Evolutionary conservation across 2,888 invertebrate species (phyloP), one percentile per base, ranked within the genome.

Genomic region (Dryomyza anilis): DNA sequence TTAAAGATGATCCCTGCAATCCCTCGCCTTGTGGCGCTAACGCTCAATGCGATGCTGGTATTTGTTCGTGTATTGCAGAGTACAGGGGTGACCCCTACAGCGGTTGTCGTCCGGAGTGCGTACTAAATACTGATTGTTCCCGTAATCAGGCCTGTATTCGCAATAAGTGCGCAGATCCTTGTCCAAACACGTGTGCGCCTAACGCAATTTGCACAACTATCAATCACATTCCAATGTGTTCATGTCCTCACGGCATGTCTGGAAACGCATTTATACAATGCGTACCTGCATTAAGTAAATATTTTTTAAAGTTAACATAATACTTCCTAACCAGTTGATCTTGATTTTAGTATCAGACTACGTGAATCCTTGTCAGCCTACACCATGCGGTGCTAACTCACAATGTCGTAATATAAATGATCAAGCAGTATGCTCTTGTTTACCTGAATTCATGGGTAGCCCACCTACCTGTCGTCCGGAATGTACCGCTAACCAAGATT

Each of bases 101-200:
- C 77, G 90, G 89, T 48, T 94, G 93, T 78, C 86, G 92, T 71
- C 93, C 93, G 4, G 92, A 93, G 82, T 93, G 93, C 81, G 87
- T 91, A n/a, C 83, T 91, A 4, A 93, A 89, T 76, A 83, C 85
- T 12, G 93, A 93, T 73, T 94, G 93, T 80, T 83, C 88, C 25
- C 86, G 87, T 73, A 85, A 89, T 76, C 87, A 86, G 76, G 89
- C 92, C 67, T 93, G 93, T 75, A 84, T 88, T 1, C 85, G 86
- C 72, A 90, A 89, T 76, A 92, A 92, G 82, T 94, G 94, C 77
- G 79, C 85, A 56, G 89, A 93, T 78, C 93, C 94, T 55, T 94
- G 94, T 73, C 88, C 89, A 8, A 90, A 89, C 67, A 91, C 90
- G 23, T 94, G 94, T 79, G 94, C 93, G 0, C 80, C 83, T 58